These are phyloP conservation scores for Thermophis baileyi DNA, from an alignment of 2,113 vertebrate species.

Conservation along the genomic window DNA sequence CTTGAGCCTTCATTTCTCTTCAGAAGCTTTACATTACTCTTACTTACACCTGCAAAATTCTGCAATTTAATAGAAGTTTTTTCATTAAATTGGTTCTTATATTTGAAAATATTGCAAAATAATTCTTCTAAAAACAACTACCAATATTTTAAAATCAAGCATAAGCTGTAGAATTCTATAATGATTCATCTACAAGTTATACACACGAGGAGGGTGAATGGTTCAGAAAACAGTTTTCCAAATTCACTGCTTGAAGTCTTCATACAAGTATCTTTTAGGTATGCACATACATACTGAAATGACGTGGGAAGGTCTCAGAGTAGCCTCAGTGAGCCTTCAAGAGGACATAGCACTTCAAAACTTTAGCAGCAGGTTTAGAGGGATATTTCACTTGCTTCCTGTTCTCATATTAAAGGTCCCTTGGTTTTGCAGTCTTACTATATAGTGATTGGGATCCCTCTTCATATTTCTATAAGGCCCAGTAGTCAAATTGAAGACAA, in stretches of 20 bases:
- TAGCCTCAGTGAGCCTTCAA: background rate
- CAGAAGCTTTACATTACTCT: constrained; percentile 69
- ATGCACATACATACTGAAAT: background rate
- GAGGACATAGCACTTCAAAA: background rate
- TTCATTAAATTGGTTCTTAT: constrained; percentile 7
- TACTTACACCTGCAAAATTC: constrained; percentile 63
- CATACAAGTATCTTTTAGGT: background rate
- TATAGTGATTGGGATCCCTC: background rate
- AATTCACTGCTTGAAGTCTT: background rate
- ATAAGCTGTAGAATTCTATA: background rate
- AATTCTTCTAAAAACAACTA: constrained; percentile 4
- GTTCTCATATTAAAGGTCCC: background rate
- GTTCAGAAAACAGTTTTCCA: background rate
- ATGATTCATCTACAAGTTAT: background rate
- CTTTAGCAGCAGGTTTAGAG: background rate
- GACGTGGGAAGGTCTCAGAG: background rate
- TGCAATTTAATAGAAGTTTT: constrained; percentile 56
- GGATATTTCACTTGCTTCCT: background rate
- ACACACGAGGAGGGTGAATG: background rate
- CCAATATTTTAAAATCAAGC: background rate
- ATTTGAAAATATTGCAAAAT: constrained; percentile 6
- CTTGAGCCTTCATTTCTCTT: constrained; percentile 70
- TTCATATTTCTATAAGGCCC: background rate
- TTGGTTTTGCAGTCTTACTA: background rate
- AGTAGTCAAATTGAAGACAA: background rate